Conservation (phyloP, 1,140 invertebrate species). For the Philaenus spumarius region DNA sequence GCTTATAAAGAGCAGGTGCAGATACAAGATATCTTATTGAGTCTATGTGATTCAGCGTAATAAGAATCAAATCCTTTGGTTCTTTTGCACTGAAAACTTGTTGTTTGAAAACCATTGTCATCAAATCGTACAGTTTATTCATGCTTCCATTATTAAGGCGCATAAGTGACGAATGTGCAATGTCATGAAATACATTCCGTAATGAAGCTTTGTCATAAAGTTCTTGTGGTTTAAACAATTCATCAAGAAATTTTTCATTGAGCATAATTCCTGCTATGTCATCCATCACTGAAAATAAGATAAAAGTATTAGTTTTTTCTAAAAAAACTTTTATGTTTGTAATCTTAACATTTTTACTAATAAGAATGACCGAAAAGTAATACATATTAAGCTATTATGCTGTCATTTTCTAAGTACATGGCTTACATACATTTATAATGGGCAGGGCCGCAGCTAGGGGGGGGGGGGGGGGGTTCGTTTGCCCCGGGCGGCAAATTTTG, state of each 20-base stretch:
- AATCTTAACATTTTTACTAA: too few relatives aligned
- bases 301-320: too few relatives aligned
- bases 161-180: constrained; percentile 91
- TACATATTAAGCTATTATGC: too few relatives aligned
- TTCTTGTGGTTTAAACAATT: constrained; percentile 68
- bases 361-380: too few relatives aligned
- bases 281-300: constrained; percentile 75
- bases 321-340: too few relatives aligned
- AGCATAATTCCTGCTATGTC: constrained; percentile 81
- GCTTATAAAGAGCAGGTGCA: constrained; percentile 46
- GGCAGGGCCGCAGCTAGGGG: too few relatives aligned
- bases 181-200: constrained; percentile 67
- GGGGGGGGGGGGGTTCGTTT: too few relatives aligned
- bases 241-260: constrained; percentile 72
- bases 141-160: constrained; percentile 81
- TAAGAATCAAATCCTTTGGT: constrained; percentile 69
- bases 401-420: too few relatives aligned
- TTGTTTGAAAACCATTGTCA: constrained; percentile 93
- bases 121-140: constrained; percentile 90
- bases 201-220: constrained; percentile 57
- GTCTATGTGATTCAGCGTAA: constrained; percentile 83
- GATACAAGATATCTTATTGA: constrained; percentile 58
- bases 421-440: too few relatives aligned
- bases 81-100: constrained; percentile 61
- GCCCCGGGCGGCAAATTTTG: too few relatives aligned